These are phyloP conservation scores for Misgurnus anguillicaudatus DNA, from an alignment of 2,113 vertebrate genomes.

Conservation along the genomic window DNA sequence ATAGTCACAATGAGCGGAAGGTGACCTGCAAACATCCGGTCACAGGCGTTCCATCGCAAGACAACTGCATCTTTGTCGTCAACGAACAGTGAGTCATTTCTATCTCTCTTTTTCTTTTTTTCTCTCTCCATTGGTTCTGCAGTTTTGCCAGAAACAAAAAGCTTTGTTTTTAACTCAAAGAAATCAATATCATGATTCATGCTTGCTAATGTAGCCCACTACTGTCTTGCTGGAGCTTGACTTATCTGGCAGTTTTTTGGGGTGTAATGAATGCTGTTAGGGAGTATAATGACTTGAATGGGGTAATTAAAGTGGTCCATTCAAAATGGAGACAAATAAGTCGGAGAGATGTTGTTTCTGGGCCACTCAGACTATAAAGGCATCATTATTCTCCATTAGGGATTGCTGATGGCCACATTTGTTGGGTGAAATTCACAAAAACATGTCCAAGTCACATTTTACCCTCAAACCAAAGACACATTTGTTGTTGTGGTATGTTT, in stretches of 20 bases:
- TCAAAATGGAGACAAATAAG: neutral
- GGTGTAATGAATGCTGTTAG: neutral
- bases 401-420: neutral
- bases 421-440: neutral
- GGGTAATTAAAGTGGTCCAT: neutral
- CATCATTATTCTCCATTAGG: conserved; percentile 7
- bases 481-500: neutral
- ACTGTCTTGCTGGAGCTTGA: neutral
- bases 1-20: conserved; percentile 97
- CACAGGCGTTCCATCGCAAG: conserved; percentile 89
- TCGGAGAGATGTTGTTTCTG: neutral
- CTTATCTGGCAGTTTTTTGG: neutral
- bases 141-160: conserved; percentile 43
- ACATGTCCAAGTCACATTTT: neutral
- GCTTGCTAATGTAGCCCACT: neutral
- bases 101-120: conserved; percentile 48
- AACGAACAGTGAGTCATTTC: conserved; percentile 94
- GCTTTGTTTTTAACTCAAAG: neutral
- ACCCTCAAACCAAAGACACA: neutral
- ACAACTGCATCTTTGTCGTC: conserved; percentile 98
- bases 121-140: conserved; percentile 43
- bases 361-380: neutral
- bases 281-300: neutral
- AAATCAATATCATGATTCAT: conserved; percentile 7
- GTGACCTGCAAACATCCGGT: conserved; percentile 98